A percentile compares a stretch with the other conserved stretches of the same genome.
These are phyloP conservation scores for Pluvialis apricaria DNA, from an alignment of 2,113 vertebrate species.

Conservation along the genomic window DNA sequence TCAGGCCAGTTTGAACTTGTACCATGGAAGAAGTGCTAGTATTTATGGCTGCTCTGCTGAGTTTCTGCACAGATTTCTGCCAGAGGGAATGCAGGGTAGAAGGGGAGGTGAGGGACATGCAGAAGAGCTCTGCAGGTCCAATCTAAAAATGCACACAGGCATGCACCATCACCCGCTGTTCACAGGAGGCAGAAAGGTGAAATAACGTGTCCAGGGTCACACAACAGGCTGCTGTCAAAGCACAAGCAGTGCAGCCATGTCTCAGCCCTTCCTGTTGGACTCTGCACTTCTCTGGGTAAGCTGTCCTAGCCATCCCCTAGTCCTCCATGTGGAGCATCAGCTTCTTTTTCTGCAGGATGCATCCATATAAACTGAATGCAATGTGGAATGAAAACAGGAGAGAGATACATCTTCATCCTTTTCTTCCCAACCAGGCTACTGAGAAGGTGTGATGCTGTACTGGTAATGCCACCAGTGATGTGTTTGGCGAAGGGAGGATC, in stretches of 20 bases:
- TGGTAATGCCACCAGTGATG: neutral
- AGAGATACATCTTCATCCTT: neutral
- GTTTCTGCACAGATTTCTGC: neutral
- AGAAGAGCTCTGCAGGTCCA: neutral
- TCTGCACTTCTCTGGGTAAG: neutral
- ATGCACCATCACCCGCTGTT: neutral
- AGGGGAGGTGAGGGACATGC: neutral
- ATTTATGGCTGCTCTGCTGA: neutral
- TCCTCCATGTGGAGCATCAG: neutral
- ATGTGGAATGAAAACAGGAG: neutral
- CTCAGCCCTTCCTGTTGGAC: neutral
- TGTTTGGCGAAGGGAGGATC: neutral
- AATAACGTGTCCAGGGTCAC: fast-evolving
- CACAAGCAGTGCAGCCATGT: neutral
- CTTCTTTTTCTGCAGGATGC: neutral
- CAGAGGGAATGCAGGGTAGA: neutral
- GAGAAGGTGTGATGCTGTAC: neutral
- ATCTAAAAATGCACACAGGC: neutral
- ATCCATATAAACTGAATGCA: neutral
- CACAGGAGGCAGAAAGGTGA: neutral
- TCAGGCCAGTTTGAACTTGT: neutral
- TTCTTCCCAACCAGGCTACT: neutral
- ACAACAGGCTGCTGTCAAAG: neutral
- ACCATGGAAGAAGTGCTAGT: neutral
- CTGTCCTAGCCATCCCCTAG: neutral